Conservation (phyloP, 2,797 vertebrate species). For the Diplodus puntazzo region DNA sequence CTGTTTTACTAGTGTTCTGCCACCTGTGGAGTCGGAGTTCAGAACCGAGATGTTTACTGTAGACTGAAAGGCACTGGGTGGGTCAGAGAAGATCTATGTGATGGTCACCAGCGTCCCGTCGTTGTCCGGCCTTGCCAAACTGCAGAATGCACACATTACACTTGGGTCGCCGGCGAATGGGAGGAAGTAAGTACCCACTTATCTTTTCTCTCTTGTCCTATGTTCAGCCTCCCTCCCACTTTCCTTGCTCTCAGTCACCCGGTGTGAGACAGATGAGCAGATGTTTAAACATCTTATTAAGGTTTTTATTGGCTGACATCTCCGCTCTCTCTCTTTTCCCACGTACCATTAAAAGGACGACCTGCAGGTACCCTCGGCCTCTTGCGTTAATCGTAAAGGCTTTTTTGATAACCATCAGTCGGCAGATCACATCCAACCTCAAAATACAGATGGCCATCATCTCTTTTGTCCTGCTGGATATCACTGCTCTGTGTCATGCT, state of each 20-base stretch:
- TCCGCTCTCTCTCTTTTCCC: conserved; percentile 32
- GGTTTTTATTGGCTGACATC: conserved; percentile 64
- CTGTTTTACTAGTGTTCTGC: conserved; percentile 89
- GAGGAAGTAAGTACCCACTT: conserved; percentile 85
- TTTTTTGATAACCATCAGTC: conserved; percentile 70
- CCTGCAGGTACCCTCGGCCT: conserved; percentile 49
- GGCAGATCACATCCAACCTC: conserved; percentile 53
- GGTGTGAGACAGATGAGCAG: conserved; percentile 50
- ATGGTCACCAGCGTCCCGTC: conserved; percentile 68
- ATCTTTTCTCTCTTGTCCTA: background rate
- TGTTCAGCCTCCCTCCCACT: background rate
- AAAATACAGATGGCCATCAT: conserved; percentile 53
- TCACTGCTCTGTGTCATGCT: conserved; percentile 49
- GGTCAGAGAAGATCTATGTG: conserved; percentile 84
- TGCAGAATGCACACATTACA: conserved; percentile 84
- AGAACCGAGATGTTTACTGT: conserved; percentile 90
- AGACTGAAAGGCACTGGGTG: conserved; percentile 84
- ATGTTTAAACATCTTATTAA: conserved; percentile 63
- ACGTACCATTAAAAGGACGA: conserved; percentile 53
- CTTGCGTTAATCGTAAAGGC: conserved; percentile 38
- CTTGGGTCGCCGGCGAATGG: conserved; percentile 87
- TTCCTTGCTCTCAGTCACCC: conserved; percentile 10
- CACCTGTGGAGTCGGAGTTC: conserved; percentile 90
- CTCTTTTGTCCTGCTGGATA: conserved; percentile 51
- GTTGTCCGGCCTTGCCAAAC: conserved; percentile 79